phyloP scores from a whole-genome alignment of 2,113 vertebrate genomes.

The Crocuta crocuta region DNA sequence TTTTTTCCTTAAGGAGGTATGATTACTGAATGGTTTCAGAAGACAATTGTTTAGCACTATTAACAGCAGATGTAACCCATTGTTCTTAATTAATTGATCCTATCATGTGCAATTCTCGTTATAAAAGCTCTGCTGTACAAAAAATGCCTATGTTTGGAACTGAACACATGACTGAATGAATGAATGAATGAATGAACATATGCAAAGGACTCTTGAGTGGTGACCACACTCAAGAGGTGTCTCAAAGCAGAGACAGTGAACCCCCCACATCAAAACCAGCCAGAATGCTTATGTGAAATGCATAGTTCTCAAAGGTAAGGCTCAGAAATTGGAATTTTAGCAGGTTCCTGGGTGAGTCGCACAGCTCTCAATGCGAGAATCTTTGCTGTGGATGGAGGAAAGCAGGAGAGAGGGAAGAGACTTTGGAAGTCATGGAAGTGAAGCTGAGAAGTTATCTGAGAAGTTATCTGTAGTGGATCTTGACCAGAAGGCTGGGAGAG shows the following conservation, averaged over 20 bases:
- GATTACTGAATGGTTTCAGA: constrained; percentile 19
- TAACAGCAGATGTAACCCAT: background rate
- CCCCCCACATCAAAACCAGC: background rate
- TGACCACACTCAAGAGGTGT: background rate
- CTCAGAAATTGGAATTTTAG: background rate
- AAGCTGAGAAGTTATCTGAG: background rate
- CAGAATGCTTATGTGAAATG: background rate
- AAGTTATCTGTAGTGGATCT: background rate
- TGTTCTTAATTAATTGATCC: background rate
- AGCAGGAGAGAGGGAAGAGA: background rate
- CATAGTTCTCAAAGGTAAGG: background rate
- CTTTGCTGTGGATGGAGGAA: background rate
- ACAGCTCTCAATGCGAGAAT: background rate
- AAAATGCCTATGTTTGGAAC: background rate
- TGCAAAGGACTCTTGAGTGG: background rate
- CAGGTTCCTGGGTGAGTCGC: background rate
- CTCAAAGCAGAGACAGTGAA: background rate
- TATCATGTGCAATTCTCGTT: background rate
- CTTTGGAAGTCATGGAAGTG: background rate
- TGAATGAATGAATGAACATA: background rate
- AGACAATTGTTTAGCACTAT: background rate
- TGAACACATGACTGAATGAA: background rate
- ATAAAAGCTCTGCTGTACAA: background rate
- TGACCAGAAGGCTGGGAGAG: background rate
- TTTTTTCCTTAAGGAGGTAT: background rate